These are phyloP conservation scores for Idaea biselata DNA, from an alignment of 2,888 invertebrate genomes.

Conservation along the genomic window DNA sequence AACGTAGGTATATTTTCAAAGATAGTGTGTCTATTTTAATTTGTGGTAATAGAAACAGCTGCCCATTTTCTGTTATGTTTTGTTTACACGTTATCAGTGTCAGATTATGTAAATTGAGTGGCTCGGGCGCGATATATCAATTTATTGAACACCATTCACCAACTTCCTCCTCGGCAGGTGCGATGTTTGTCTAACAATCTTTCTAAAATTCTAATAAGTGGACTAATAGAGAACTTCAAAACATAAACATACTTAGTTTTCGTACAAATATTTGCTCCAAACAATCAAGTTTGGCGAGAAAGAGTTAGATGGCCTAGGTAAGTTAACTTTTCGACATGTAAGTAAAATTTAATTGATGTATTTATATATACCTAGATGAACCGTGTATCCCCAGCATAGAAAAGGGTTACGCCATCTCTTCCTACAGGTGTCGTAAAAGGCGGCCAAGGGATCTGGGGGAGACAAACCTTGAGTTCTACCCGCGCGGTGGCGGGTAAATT, in stretches of 20 bases:
- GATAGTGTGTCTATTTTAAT: constrained; percentile 22
- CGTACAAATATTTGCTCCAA: neutral
- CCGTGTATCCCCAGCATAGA: no score
- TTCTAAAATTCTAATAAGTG: neutral
- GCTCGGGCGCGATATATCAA: constrained; percentile 19
- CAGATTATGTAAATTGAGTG: constrained; percentile 21
- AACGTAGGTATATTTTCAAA: constrained; percentile 24
- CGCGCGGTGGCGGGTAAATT: no score
- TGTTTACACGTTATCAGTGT: constrained; percentile 25
- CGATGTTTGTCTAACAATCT: neutral
- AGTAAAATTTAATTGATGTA: no score
- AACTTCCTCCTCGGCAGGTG: neutral
- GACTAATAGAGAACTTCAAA: neutral
- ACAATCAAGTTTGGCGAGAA: no score
- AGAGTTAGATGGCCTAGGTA: no score
- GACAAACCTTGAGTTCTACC: no score
- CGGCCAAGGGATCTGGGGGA: no score
- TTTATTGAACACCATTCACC: constrained; percentile 22
- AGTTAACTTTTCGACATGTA: no score
- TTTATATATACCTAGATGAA: no score
- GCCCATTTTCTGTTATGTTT: constrained; percentile 9
- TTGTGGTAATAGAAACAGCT: constrained; percentile 18
- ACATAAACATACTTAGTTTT: neutral
- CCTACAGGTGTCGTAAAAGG: no score
- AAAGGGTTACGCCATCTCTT: no score